Percentiles rank a stretch among this genome's conserved stretches.
Evolutionary conservation across 2,113 vertebrate species (phyloP).

Genomic region (Carlito syrichta): DNA sequence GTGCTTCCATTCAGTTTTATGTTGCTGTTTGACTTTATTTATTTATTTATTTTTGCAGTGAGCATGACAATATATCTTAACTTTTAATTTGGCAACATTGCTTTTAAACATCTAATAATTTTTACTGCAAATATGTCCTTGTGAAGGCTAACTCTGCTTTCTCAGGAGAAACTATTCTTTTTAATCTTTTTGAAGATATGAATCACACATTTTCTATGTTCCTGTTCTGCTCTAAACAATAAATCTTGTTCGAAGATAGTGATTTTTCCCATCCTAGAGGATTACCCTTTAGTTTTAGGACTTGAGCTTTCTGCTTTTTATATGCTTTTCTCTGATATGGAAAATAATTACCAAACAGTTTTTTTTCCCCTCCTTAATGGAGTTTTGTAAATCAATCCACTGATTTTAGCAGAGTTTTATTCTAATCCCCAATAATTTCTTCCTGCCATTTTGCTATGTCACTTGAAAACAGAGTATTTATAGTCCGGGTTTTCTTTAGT

Average conservation of each 20-base stretch:
- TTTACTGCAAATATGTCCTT: background rate
- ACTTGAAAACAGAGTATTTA: background rate
- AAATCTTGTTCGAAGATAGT: slow-evolving; percentile 39
- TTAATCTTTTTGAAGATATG: background rate
- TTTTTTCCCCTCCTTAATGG: background rate
- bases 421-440: background rate
- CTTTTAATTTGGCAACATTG: slow-evolving; percentile 1
- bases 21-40: background rate
- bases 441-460: background rate
- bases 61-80: background rate
- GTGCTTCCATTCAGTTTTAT: background rate
- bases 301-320: background rate
- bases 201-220: slow-evolving; percentile 17
- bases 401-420: background rate
- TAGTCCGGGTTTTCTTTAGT: background rate
- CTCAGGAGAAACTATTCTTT: slow-evolving; percentile 13
- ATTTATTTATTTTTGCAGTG: background rate
- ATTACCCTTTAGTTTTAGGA: background rate
- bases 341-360: background rate
- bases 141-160: background rate
- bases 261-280: background rate
- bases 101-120: background rate
- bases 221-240: slow-evolving; percentile 9
- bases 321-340: background rate
- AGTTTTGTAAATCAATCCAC: background rate